Evolutionary conservation across 2,888 invertebrate genomes (phyloP), one percentile per base, ranked within the genome.

Genomic region (Drosophila barbarae): DNA sequence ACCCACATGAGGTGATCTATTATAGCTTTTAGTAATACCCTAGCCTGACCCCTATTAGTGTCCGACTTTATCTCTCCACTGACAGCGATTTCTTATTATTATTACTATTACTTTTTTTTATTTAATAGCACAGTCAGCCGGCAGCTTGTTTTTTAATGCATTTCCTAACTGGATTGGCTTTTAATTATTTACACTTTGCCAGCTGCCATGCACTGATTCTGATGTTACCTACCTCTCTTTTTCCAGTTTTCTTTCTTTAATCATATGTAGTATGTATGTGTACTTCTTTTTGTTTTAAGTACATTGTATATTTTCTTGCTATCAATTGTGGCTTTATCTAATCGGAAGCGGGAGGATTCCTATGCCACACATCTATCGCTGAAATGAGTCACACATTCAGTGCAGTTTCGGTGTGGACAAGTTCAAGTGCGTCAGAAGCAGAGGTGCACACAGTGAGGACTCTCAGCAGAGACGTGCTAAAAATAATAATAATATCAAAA

Each of bases 151-250:
- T 23, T 52, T 46, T 56, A 44, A 50, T 68, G 41, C 50, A 41
- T 51, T 58, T 65, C 56, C 36, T 51, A 51, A 67, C 60, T 69
- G 59, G 59, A 68, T 51, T 67, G 67, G 50, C 59, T 66, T 53
- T 69, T 70, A 70, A 71, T 69, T 71, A 69, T 69, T 69, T 69
- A 69, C 69, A 69, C 69, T 64, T 69, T 69, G 55, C 69, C 69
- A 71, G 64, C 69, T 69, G 64, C 71, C 65, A 69, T 69, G 71
- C 69, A 69, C 69, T 69, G 69, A 69, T 69, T 69, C 69, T 68
- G 53, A 55, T 56, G 54, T 41, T 28, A 36, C 36, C 9, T 7
- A 30, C 23, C 10, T 23, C 18, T 36, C 32, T 30, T 49, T 26
- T 13, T n/a, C 18, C 35, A n/a, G 36, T 46, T 38, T 47, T 13